Evolutionary conservation across 2,113 vertebrate genomes (phyloP), one percentile per base, ranked within the genome.

Genomic region (Nothoprocta pentlandii): DNA sequence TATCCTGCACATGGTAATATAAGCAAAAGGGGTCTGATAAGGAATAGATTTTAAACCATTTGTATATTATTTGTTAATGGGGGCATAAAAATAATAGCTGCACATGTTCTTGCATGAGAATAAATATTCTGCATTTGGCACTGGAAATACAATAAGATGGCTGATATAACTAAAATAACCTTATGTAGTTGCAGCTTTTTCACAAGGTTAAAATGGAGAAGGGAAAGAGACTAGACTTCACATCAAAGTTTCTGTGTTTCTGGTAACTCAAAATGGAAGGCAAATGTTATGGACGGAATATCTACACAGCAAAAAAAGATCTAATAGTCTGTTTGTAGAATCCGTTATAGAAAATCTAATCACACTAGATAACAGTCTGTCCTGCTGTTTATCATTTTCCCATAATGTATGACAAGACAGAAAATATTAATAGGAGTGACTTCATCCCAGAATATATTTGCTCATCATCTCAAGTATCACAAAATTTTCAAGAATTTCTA

Each of bases 331-430:
- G 12, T 80, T 75, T 83, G 42, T 92, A 85, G 49, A 84, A 73
- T 82, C 16, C n/a, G 23, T 39, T 69, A 76, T 10, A 53, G 22
- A 94, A 95, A 96, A 84, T 7, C 25, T 88, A 76, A 12, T 66
- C n/a, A 41, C 4, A 1, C 28, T 58, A 94, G 58, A 73, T 41
- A 85, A 58, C 74, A 87, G 58, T 6, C 59, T 87, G 20, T 53
- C 66, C 67, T 79, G 34, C 26, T 85, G 77, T 81, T 93, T 87
- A 89, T 91, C 91, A 94, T 91, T 94, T 96, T 87, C 30, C 91
- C 59, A 80, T 96, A 91, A 93, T n/a, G 62, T 87, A 67, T 63
- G 85, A 92, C 58, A 86, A 89, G 80, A 47, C 71, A 71, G 85
- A 90, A 94, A 75, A n/a, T 68, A 90, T 92, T 93, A 90, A 86